Evolutionary conservation across 2,797 vertebrate species (phyloP).

Genomic region (Rhabdomys pumilio): DNA sequence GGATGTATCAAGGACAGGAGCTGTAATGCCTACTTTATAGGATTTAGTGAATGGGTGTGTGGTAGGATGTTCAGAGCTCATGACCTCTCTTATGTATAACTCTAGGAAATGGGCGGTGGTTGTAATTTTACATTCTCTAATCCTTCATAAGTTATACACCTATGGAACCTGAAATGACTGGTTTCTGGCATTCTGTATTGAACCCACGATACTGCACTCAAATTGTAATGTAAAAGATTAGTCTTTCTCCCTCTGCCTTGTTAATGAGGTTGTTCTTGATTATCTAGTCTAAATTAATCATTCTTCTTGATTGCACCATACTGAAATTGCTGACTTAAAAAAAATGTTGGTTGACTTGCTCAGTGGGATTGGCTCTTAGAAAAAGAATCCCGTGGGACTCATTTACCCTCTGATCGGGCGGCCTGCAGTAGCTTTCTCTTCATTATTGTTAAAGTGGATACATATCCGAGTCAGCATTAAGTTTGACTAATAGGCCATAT

Average conservation of each 20-base stretch:
- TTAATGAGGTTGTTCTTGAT: slow-evolving; percentile 53
- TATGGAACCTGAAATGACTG: neutral
- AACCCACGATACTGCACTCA: neutral
- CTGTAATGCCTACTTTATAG: neutral
- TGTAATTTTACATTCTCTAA: neutral
- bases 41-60: neutral
- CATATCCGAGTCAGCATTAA: neutral
- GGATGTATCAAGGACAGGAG: slow-evolving; percentile 13
- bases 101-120: neutral
- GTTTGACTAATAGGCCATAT: slow-evolving; percentile 26
- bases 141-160: neutral
- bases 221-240: neutral
- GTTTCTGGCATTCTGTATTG: neutral
- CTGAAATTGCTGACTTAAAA: slow-evolving; percentile 27
- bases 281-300: slow-evolving; percentile 49
- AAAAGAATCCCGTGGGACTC: neutral
- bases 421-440: neutral
- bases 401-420: neutral
- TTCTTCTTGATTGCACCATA: slow-evolving; percentile 19
- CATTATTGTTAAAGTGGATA: slow-evolving; percentile 16
- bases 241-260: neutral
- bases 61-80: too few relatives aligned
- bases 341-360: neutral
- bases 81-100: neutral
- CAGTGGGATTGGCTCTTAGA: neutral